Base-by-base conservation (phyloP, 2,888 invertebrate genomes). In the Ormyrus pomaceus region DNA sequence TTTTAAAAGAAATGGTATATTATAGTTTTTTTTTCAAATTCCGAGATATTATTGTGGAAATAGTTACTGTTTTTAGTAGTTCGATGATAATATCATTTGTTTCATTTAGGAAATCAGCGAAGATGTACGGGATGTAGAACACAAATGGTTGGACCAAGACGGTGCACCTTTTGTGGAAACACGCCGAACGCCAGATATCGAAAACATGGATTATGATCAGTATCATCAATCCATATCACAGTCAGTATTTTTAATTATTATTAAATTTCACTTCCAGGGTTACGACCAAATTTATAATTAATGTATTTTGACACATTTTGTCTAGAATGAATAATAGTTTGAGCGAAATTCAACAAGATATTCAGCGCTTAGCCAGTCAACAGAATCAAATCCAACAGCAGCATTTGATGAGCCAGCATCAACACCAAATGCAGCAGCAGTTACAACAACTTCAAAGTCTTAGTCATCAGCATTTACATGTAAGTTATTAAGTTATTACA, bases 341-440 rank as follows among this genome's bases (percentile, higher is more conserved):
- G 88, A 95, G 96, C 90, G 98, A 98, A 92, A 95, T 98, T 88
- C 98, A 98, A 92, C 95, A 95, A 84, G 98, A 98, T 91, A 97
- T 98, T 89, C 96, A 97, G 91, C 94, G 96, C 86, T 93, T 98
- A 85, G 95, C 97, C 81, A 95, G 94, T 83, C 96, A 97, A 88
- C 95, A 96, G 89, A 94, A 93, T 90, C 95, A 95, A 91, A 94
- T 95, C 86, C 95, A 94, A 85, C 92, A 93, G 85, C 93, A 94
- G 84, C 93, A 93, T 86, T 89, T 93, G 85, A 91, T 94, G 88
- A 90, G 92, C 83, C 92, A 92, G 85, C 92, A 92, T 76, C 93
- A 91, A 66, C 90, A 93, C 85, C 92, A 93, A 86, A 92, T 92
- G 85, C 93, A 93, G 83, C 93, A 92, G 81, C 92, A 93, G 66